Base-by-base conservation (phyloP, 2,888 invertebrate genomes). In the Melangyna quadrimaculata region DNA sequence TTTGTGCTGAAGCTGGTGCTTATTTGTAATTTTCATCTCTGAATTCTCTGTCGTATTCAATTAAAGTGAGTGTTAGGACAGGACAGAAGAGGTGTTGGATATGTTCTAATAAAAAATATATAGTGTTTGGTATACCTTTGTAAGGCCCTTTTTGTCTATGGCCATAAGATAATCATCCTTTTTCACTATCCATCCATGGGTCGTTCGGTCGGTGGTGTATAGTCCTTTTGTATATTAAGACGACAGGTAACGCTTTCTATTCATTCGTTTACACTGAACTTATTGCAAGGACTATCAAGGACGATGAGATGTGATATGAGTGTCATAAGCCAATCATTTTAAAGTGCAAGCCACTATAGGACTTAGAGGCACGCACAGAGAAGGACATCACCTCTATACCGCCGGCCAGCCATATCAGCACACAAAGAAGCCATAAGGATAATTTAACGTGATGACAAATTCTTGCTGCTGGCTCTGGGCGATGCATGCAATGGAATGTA, bases 401-500 rank as follows among this genome's bases (percentile, higher is more conserved):
- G 12, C 53, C 43, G 59, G 35, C 32, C 35, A 59, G 12, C 67
- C 35, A 32, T 19, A 67, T 35, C 17, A 40, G 40, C 24, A 10
- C 48, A 69, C 29, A 51, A 71, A 37, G 71, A 71, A 74, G 51
- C n/a, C 48, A 35, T 48, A 35, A 37, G 35, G 51, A 67, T 73
- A 63, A 70, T 79, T 51, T 65, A 69, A 86, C 73, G 86, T 86
- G 86, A 80, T 73, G 77, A 86, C 81, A 81, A 81, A 6, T 24
- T 65, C 29, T 19, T 9, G 19, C 35, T 35, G 45, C 65, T 63
- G 48, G 29, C 55, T 55, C 29, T 53, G 7, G 14, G 22, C 51
- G 48, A 59, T 79, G 37, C 48, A 74, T 65, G 63, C 55, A 53
- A 40, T 27, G 67, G 67, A 80, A 80, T 80, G 79, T 43, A 65